Percentiles rank a stretch among this genome's conserved stretches.
These are phyloP conservation scores for Pterostichus madidus DNA, from an alignment of 2,888 invertebrate genomes.

Conservation along the genomic window DNA sequence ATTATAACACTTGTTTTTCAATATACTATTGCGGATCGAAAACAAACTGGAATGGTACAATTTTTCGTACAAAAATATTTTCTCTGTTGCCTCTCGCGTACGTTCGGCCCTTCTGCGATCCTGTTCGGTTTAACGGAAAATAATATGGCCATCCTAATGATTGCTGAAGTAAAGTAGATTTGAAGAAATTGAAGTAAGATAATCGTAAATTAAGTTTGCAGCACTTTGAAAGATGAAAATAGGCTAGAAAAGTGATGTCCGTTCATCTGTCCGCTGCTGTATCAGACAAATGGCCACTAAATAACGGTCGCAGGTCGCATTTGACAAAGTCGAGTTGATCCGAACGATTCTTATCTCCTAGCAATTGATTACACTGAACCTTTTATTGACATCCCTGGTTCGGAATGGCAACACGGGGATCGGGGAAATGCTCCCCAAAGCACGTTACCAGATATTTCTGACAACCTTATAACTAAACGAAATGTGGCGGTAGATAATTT, in stretches of 20 bases:
- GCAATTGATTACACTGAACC: constrained; percentile 51
- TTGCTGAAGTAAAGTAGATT: no score
- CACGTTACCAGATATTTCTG: constrained; percentile 47
- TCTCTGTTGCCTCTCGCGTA: no score
- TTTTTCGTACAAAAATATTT: no score
- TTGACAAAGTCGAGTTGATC: constrained; percentile 46
- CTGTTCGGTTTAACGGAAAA: no score
- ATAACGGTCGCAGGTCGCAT: constrained; percentile 38
- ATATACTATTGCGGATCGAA: no score
- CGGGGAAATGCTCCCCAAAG: background rate
- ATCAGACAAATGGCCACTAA: constrained; percentile 42
- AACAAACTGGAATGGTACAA: no score
- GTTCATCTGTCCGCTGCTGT: background rate
- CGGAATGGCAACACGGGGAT: background rate
- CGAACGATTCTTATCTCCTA: constrained; percentile 39
- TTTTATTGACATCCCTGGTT: constrained; percentile 40
- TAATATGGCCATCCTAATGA: no score
- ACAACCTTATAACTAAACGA: constrained; percentile 52
- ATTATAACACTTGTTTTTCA: no score
- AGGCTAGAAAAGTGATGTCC: constrained; percentile 4
- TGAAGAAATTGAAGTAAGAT: no score
- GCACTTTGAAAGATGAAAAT: constrained; percentile 2
- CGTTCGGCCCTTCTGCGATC: no score
- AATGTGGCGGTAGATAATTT: constrained; percentile 41
- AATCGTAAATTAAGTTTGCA: constrained; percentile 1